phyloP scores from a whole-genome alignment of 2,113 vertebrate species.

The Protomyctophum bolini region DNA sequence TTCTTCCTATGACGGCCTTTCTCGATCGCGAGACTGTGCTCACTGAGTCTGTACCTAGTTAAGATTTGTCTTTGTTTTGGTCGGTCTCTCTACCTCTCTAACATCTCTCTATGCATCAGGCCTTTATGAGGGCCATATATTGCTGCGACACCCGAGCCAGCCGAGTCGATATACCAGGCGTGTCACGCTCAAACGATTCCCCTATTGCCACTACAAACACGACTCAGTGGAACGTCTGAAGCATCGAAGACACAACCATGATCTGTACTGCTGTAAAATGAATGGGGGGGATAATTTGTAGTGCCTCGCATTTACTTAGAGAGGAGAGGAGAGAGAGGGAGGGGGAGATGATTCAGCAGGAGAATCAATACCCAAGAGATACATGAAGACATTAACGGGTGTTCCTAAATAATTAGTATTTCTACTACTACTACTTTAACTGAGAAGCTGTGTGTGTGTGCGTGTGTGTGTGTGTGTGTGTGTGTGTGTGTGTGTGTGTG shows the following conservation, averaged over 20 bases:
- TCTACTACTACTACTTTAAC: constrained; percentile 31
- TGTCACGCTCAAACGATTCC: constrained; percentile 24
- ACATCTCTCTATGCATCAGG: neutral
- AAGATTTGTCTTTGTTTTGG: no score
- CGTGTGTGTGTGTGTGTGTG: constrained; percentile 12
- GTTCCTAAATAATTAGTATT: neutral
- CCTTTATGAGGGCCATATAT: constrained; percentile 2
- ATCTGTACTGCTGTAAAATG: constrained; percentile 29
- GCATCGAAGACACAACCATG: constrained; percentile 3
- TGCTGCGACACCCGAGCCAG: neutral
- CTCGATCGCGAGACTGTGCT: no score
- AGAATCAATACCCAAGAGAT: constrained; percentile 61
- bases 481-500: constrained; percentile 22
- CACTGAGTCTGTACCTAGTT: no score
- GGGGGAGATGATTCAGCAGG: constrained; percentile 39
- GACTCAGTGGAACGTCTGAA: constrained; percentile 27
- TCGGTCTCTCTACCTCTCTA: neutral
- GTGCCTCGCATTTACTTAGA: constrained; percentile 20
- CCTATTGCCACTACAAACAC: neutral
- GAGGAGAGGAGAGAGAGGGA: neutral
- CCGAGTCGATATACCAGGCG: constrained; percentile 11
- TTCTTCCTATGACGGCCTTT: no score
- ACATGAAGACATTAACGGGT: constrained; percentile 54
- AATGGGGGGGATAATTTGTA: neutral
- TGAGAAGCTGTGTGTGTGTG: constrained; percentile 6